A percentile compares a stretch with the other conserved stretches of the same genome.
Evolutionary conservation across 2,113 vertebrate genomes (phyloP).

Genomic region (Martes martes): DNA sequence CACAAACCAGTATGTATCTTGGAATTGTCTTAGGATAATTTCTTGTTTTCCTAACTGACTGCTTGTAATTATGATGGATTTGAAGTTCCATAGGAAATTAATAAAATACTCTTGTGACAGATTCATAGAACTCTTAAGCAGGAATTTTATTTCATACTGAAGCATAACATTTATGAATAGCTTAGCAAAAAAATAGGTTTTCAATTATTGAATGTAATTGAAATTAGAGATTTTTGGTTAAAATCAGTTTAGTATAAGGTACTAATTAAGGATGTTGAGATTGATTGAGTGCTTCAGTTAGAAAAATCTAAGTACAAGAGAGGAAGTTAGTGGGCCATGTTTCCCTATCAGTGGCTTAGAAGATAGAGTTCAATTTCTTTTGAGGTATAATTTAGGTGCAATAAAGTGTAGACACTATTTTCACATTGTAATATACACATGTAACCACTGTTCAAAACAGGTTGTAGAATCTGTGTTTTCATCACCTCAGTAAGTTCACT

Average conservation of each 20-base stretch:
- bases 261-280: background rate
- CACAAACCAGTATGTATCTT: background rate
- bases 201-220: conserved; percentile 22
- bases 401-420: background rate
- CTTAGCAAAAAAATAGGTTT: background rate
- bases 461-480: background rate
- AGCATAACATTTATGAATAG: background rate
- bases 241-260: background rate
- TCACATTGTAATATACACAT: background rate
- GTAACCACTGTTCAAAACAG: background rate
- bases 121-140: conserved; percentile 10
- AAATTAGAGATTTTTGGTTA: background rate
- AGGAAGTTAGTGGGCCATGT: background rate
- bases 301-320: background rate
- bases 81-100: conserved; percentile 40
- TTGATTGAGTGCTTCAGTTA: conserved; percentile 2
- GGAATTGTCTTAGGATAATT: background rate
- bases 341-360: background rate
- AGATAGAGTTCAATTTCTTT: background rate
- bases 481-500: background rate
- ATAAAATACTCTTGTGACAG: background rate
- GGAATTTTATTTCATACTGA: conserved; percentile 26
- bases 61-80: background rate
- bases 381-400: background rate
- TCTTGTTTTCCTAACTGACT: background rate